Evolutionary conservation across 2,113 vertebrate species (phyloP), one percentile per base, ranked within the genome.

Genomic region (Ia io): DNA sequence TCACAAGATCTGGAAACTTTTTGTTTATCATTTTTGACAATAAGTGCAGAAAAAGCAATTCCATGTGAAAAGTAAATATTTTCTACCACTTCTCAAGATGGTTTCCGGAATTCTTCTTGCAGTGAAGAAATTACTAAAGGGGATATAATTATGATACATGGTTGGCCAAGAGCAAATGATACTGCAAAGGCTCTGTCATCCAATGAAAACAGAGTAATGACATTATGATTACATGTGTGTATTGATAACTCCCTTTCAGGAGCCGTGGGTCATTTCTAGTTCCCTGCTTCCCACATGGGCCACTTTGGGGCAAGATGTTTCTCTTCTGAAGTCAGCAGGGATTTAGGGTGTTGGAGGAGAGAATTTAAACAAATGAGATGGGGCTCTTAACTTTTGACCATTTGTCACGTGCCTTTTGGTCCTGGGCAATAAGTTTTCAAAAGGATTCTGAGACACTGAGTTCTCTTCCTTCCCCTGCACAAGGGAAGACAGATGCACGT

Each of bases 71-170:
- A 90, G 13, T 47, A 83, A 88, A 44, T 74, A 49, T 80, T 94
- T 88, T 53, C 85, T 42, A 40, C 37, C 42, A 73, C 91, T 91
- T 94, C 40, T 82, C 25, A 65, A 49, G 78, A 83, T 85, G 18
- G 14, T 77, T 96, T 92, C 67, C 30, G 28, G 67, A 74, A 22
- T 85, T 88, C 93, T 95, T 53, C 65, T 71, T 90, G 67, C 83
- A 90, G 59, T 37, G 79, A 93, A 80, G 86, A 90, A n/a, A 87
- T 95, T 89, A 18, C 91, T 82, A 51, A 78, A 74, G 92, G 79
- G 37, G 95, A 53, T 37, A 49, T 25, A 85, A n/a, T 85, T 88
- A 82, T 51, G 88, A 88, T 63, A 30, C 20, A 7, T 37, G 1
- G 49, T 53, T 84, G 84, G 16, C 71, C 82, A 83, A 63, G 59